Evolutionary conservation across 2,113 vertebrate species (phyloP).

Genomic region (Bos indicus): DNA sequence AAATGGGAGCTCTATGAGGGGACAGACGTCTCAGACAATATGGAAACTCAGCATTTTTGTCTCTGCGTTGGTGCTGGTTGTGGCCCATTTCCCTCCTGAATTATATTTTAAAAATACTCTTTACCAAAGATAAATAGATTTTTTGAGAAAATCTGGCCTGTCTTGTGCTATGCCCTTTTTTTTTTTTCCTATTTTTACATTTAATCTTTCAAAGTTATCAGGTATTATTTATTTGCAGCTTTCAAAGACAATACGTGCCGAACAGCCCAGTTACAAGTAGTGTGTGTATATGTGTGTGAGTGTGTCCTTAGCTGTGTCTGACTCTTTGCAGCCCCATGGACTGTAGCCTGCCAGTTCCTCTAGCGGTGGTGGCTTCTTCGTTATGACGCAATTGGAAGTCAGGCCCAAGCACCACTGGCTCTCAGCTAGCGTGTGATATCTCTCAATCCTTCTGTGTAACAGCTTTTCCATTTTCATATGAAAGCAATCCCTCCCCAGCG

Average conservation of each 20-base stretch:
- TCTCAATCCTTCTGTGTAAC: background rate
- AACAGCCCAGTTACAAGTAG: background rate
- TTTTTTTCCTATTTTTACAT: fast-evolving
- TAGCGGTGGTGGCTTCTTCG: background rate
- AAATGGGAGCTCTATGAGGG: background rate
- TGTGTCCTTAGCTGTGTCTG: fast-evolving
- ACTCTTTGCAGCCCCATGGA: background rate
- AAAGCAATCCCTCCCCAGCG: background rate
- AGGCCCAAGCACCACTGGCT: background rate
- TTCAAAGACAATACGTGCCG: background rate
- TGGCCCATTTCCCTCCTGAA: background rate
- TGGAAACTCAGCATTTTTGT: background rate
- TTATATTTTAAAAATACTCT: background rate
- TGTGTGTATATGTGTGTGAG: background rate
- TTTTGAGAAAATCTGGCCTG: background rate
- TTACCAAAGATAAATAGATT: background rate
- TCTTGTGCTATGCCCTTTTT: background rate
- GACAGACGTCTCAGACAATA: background rate
- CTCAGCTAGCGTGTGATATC: background rate
- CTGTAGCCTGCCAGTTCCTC: background rate
- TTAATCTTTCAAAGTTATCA: background rate
- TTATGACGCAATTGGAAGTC: background rate
- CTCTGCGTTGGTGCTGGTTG: background rate
- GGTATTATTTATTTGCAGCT: background rate
- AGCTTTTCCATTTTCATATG: background rate